These are phyloP conservation scores for Tanytarsus gracilentus DNA, from an alignment of 2,888 invertebrate species.

Conservation along the genomic window DNA sequence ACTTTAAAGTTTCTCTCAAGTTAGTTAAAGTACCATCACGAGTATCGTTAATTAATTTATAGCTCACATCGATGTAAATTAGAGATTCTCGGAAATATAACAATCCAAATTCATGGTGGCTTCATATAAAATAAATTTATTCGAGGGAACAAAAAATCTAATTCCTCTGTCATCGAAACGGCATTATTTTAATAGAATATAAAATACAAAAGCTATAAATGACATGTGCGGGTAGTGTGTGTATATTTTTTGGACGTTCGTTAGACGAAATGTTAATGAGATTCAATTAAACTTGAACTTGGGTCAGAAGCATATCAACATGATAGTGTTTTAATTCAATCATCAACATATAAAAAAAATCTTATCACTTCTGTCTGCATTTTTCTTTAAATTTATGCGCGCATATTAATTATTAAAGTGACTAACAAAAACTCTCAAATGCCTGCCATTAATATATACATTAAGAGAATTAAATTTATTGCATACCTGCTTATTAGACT, in stretches of 20 bases:
- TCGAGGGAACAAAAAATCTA: not conserved
- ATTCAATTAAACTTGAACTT: constrained; percentile 27
- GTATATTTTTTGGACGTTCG: not conserved
- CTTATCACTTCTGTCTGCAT: not conserved
- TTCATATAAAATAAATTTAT: not conserved
- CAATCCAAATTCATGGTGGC: not conserved
- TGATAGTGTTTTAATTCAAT: not conserved
- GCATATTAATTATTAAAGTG: not conserved
- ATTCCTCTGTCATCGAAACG: not conserved
- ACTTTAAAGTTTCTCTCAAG: too few species aligned
- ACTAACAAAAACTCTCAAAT: too few species aligned
- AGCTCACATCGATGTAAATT: not conserved
- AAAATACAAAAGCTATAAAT: not conserved
- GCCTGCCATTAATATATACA: not conserved
- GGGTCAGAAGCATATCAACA: not conserved
- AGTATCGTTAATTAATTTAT: constrained; percentile 22
- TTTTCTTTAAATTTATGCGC: not conserved
- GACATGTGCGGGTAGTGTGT: constrained; percentile 4
- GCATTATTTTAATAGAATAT: not conserved
- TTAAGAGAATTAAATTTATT: constrained; percentile 36
- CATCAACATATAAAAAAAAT: not conserved
- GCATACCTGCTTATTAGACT: constrained; percentile 70
- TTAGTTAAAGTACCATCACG: too few species aligned
- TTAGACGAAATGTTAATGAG: constrained; percentile 13
- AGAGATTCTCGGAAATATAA: not conserved